Evolutionary conservation across 2,113 vertebrate species (phyloP).

Genomic region (Protobothrops flavoviridis): DNA sequence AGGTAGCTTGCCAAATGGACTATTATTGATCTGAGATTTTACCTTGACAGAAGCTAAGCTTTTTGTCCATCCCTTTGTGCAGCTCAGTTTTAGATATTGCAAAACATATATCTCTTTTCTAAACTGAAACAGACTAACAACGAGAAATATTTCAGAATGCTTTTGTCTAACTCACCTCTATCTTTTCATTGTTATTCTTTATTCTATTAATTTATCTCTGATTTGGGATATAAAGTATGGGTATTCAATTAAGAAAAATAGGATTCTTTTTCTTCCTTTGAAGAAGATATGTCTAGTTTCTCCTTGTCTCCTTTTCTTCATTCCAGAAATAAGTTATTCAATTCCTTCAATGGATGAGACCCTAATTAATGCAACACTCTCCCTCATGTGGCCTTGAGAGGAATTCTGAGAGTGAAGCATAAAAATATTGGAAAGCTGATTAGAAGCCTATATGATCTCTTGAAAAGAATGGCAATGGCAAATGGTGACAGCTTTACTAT

Average conservation of each 20-base stretch:
- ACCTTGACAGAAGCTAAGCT: background rate
- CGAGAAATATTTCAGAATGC: background rate
- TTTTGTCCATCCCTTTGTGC: background rate
- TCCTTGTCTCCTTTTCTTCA: background rate
- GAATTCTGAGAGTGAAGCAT: background rate
- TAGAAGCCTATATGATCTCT: background rate
- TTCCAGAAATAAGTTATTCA: background rate
- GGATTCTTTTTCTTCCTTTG: background rate
- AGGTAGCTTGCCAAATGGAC: background rate
- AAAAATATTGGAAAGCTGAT: background rate
- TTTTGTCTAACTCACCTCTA: background rate
- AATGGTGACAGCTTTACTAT: background rate
- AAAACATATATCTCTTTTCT: background rate
- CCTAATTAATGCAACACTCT: background rate
- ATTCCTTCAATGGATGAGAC: background rate
- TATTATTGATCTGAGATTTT: conserved; percentile 9
- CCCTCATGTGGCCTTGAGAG: background rate
- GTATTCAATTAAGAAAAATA: background rate
- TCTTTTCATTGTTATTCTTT: background rate
- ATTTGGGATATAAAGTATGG: background rate
- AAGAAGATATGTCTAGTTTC: background rate
- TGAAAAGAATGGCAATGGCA: background rate
- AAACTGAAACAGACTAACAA: background rate
- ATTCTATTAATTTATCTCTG: background rate
- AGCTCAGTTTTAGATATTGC: background rate